Evolutionary conservation across 2,797 vertebrate species (phyloP), one percentile per base, ranked within the genome.

Genomic region (Sebastes matsubarae): DNA sequence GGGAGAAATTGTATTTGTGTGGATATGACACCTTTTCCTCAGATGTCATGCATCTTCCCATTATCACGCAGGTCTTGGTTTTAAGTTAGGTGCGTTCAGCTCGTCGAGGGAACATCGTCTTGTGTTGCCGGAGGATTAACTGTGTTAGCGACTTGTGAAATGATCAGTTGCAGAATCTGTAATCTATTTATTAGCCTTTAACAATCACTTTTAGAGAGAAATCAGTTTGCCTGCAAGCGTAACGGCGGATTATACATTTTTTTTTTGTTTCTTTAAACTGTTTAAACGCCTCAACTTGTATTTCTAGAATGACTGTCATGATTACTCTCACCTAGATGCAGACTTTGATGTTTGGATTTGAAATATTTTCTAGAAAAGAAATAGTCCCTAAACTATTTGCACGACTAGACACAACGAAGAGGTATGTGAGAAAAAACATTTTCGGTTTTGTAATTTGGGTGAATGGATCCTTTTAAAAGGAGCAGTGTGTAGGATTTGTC

Each of bases 1-100:
- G 86, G 67, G 25, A 82, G 65, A 85, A 77, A 87, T 74, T 68
- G 79, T 76, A 75, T 91, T 83, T 88, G 72, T 79, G 77, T 61
- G 52, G 60, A 75, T 77, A 30, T 80, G 81, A 86, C 96, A 95
- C 94, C 95, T 96, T 68, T 50, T 59, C 52, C 27, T 79, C 61
- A 66, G 30, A 84, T 66, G 72, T 74, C 68, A 18, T 5, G 34
- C 54, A 2, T 71, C 70, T 78, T 69, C 38, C 11, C 25, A 20
- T 72, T 78, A 60, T 7, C 30, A 2, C 0, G 7, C 75, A 0
- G 68, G 76, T 70, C 22, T 13, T 9, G 55, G 36, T 63, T 77
- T 60, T 58, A 30, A 55, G 46, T 20, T 2, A 29, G 22, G 20
- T 14, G 61, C 6, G 27, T 75, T 72, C 1, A 57, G 54, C 54